These are phyloP conservation scores for Mnemiopsis leidyi DNA, from an alignment of 37 sponge, comb jelly and placozoan species.

Conservation along the genomic window DNA sequence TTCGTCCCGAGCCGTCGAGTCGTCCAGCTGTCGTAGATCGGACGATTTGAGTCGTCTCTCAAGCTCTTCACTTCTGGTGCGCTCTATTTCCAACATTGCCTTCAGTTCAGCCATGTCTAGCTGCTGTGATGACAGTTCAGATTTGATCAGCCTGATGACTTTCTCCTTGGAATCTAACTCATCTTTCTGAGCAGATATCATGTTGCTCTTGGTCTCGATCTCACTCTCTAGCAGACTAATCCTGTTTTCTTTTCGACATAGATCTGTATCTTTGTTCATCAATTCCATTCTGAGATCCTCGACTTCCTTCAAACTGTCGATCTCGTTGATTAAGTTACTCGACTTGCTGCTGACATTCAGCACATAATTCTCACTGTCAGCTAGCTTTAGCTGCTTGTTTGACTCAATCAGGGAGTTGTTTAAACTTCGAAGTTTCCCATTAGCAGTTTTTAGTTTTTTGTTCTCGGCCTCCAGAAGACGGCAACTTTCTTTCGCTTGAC, in stretches of 20 bases:
- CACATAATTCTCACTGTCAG: not conserved
- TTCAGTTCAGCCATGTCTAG: constrained; percentile 60
- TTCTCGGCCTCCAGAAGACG: constrained; percentile 25
- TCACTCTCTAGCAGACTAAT: constrained; percentile 34
- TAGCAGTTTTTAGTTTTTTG: constrained; percentile 40
- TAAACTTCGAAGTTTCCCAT: not conserved
- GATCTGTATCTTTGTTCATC: constrained; percentile 5
- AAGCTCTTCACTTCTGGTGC: constrained; percentile 4
- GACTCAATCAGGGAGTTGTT: not conserved
- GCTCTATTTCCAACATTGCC: constrained; percentile 56
- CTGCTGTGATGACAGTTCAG: constrained; percentile 62
- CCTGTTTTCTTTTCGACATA: not conserved
- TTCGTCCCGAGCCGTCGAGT: not conserved
- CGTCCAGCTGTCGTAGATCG: constrained; percentile 11
- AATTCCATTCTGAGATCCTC: constrained; percentile 16
- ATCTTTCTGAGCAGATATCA: constrained; percentile 13
- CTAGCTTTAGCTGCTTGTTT: not conserved
- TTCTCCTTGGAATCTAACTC: constrained; percentile 60
- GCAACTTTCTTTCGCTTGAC: constrained; percentile 8
- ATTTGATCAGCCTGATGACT: constrained; percentile 34
- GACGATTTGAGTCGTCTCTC: constrained; percentile 9
- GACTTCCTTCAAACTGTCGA: constrained; percentile 27
- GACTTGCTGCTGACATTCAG: constrained; percentile 21
- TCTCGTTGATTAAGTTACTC: constrained; percentile 1
- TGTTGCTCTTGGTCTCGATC: not conserved